These are phyloP conservation scores for Oxygymnocypris stewartii DNA, from an alignment of 2,113 vertebrate genomes.

Conservation along the genomic window DNA sequence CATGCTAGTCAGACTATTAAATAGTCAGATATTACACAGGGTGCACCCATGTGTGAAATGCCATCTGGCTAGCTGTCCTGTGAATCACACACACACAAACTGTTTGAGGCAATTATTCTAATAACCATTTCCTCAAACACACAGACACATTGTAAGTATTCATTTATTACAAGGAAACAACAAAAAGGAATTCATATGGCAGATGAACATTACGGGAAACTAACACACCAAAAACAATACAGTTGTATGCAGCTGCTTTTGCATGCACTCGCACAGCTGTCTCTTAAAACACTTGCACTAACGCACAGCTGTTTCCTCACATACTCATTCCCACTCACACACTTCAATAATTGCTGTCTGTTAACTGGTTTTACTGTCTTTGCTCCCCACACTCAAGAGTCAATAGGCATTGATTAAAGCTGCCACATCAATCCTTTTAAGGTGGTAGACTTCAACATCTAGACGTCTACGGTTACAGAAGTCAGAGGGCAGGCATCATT, in stretches of 20 bases:
- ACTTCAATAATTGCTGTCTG: conserved; percentile 55
- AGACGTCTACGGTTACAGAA: conserved; percentile 16
- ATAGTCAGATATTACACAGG: conserved; percentile 55
- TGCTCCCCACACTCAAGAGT: conserved; percentile 19
- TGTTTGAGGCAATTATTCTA: conserved; percentile 44
- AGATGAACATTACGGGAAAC: neutral
- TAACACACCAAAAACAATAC: too few relatives aligned
- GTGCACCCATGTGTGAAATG: conserved; percentile 71
- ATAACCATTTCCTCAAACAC: conserved; percentile 56
- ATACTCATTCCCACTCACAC: conserved; percentile 33
- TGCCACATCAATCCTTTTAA: conserved; percentile 14
- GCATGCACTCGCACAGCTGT: conserved; percentile 31
- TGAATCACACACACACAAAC: conserved; percentile 52
- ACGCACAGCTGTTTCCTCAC: conserved; percentile 21
- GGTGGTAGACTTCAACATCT: conserved; percentile 27
- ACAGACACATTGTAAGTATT: conserved; percentile 38
- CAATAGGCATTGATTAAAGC: conserved; percentile 34
- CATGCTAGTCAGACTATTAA: conserved; percentile 28
- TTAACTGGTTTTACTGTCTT: conserved; percentile 52
- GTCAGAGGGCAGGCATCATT: conserved; percentile 62
- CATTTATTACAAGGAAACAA: conserved; percentile 4
- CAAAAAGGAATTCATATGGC: neutral
- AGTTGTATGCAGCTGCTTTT: too few relatives aligned
- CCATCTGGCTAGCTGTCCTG: conserved; percentile 65
- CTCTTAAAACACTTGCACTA: conserved; percentile 5